Evolutionary conservation across 2,888 invertebrate genomes (phyloP), one percentile per base, ranked within the genome.

Genomic region (Pristionchus entomophagus): DNA sequence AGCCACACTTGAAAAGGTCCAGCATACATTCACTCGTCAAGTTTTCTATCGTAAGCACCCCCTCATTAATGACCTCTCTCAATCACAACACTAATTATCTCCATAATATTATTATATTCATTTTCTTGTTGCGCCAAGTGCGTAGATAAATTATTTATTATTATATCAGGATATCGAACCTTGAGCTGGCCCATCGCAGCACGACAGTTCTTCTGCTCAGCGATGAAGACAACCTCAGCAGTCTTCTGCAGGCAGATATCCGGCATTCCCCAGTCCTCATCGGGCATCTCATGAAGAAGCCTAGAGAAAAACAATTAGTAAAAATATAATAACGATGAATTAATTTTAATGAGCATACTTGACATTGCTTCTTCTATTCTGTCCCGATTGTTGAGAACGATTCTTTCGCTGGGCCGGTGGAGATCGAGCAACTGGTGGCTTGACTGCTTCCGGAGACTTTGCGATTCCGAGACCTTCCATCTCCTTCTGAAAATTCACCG

Each of bases 141-240:
- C n/a, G n/a, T n/a, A n/a, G n/a, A n/a, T n/a, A n/a, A n/a, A n/a
- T n/a, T n/a, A n/a, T n/a, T n/a, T n/a, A n/a, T n/a, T n/a, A n/a
- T n/a, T n/a, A n/a, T n/a, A n/a, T n/a, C n/a, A n/a, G n/a, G n/a
- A n/a, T n/a, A 19, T 73, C 14, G 14, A 26, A 95, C 94, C 91
- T 95, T 95, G 78, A 97, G 94, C 87, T 94, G 94, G 2, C 98
- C 98, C 82, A 97, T 95, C 69, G 96, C 95, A 85, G 95, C 95
- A 87, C 97, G 95, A 19, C 96, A 95, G 93, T 97, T 96, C 29
- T 96, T 95, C 94, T 95, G 95, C 92, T 96, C 96, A 82, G 95
- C 94, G 78, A 98, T 96, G 89, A 95, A 95, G 19, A 97, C 96
- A 19, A 97, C 94, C 91, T 94, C 94, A 14, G 94, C 94, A 19